Conservation (phyloP, 2,797 vertebrate genomes). For the Acropternis orthonyx region DNA sequence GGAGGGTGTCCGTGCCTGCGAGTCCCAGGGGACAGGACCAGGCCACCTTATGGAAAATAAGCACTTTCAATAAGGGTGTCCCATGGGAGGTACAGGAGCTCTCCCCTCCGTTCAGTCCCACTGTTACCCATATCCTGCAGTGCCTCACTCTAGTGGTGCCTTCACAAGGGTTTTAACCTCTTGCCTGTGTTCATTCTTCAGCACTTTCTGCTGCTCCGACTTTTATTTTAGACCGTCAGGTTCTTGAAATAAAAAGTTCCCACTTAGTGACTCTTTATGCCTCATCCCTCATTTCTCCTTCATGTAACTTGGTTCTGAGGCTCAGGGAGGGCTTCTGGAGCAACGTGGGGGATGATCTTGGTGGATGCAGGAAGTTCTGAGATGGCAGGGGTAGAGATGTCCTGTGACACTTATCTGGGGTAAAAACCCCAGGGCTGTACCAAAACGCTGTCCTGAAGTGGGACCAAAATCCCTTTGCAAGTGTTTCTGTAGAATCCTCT, state of each 20-base stretch:
- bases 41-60: neutral
- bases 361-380: neutral
- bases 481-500: neutral
- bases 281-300: neutral
- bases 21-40: neutral
- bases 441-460: neutral
- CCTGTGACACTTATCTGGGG: neutral
- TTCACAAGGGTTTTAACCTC: neutral
- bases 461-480: neutral
- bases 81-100: neutral
- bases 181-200: neutral
- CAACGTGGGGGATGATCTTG: rapidly evolving
- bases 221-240: neutral
- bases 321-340: neutral
- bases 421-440: neutral
- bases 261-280: neutral
- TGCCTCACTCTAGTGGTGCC: neutral
- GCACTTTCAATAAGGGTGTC: neutral
- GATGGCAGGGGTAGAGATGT: neutral
- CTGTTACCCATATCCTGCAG: neutral
- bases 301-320: neutral
- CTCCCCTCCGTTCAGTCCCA: neutral
- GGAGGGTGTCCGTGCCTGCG: rapidly evolving
- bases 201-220: neutral
- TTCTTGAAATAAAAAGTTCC: neutral